Evolutionary conservation across 1,140 invertebrate genomes (phyloP).

Genomic region (Anadara kagoshimensis): DNA sequence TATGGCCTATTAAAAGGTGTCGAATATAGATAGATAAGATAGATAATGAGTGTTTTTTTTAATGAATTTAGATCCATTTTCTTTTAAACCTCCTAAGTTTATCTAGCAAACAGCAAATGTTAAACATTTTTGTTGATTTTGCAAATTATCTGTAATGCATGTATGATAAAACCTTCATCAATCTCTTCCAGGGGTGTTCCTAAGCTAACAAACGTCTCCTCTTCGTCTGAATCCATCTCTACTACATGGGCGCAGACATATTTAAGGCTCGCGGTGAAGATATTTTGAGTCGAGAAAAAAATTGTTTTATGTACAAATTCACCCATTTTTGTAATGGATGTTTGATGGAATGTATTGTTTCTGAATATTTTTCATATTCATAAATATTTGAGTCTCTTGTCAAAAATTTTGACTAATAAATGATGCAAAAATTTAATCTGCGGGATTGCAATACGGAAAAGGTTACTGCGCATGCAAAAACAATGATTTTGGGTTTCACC

Average conservation of each 20-base stretch:
- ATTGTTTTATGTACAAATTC: not conserved
- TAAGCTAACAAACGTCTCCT: slow-evolving; percentile 82
- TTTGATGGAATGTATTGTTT: not conserved
- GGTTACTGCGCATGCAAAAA: slow-evolving; percentile 25
- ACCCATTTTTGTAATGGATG: not conserved
- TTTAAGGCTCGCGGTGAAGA: not conserved
- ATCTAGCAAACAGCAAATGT: not conserved
- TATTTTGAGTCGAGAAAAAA: not conserved
- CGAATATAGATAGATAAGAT: too few species aligned
- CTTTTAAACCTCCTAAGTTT: too few species aligned
- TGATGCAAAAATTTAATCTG: slow-evolving; percentile 22
- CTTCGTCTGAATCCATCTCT: slow-evolving; percentile 76
- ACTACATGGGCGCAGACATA: slow-evolving; percentile 45
- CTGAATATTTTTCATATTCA: not conserved
- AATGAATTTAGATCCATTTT: too few species aligned
- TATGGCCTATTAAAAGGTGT: too few species aligned
- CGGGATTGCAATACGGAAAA: slow-evolving; percentile 7
- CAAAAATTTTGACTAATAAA: slow-evolving; percentile 6
- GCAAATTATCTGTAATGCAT: not conserved
- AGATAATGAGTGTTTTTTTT: too few species aligned
- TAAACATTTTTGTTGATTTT: not conserved
- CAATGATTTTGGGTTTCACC: slow-evolving; percentile 26
- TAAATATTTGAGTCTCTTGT: not conserved
- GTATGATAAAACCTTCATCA: slow-evolving; percentile 82
- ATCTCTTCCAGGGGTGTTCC: slow-evolving; percentile 85